phyloP scores from a whole-genome alignment of 2,888 invertebrate species.

The Limnephilus lunatus region DNA sequence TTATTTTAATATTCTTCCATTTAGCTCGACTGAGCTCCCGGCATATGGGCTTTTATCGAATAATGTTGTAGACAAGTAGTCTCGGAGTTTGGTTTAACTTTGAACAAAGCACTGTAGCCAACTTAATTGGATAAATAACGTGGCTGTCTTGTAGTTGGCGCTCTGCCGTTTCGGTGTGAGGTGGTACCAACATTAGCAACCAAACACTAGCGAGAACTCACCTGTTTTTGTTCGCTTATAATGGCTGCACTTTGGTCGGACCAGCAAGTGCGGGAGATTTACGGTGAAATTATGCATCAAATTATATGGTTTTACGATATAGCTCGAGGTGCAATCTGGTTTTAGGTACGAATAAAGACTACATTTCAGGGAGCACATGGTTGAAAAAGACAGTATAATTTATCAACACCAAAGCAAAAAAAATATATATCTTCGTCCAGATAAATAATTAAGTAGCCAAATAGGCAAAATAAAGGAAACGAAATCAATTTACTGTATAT shows the following conservation, averaged over 20 bases:
- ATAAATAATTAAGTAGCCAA: no score
- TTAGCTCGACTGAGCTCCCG: not conserved
- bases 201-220: not conserved
- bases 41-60: not conserved
- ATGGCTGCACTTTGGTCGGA: not conserved
- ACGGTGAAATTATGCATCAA: not conserved
- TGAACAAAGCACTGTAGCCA: slow-evolving; percentile 2
- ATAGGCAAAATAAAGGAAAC: no score
- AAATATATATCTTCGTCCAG: no score
- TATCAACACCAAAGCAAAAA: no score
- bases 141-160: not conserved
- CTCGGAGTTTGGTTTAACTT: not conserved
- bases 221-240: not conserved
- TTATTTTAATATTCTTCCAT: not conserved
- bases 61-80: not conserved
- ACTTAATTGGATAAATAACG: not conserved
- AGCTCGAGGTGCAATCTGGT: not conserved
- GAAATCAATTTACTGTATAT: no score
- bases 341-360: not conserved
- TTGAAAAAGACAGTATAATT: no score
- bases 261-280: not conserved
- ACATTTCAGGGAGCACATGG: no score
- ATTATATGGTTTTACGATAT: not conserved
- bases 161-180: not conserved
- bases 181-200: not conserved